phyloP scores from a whole-genome alignment of 2,797 vertebrate species.

The Triplophysa bombifrons region DNA sequence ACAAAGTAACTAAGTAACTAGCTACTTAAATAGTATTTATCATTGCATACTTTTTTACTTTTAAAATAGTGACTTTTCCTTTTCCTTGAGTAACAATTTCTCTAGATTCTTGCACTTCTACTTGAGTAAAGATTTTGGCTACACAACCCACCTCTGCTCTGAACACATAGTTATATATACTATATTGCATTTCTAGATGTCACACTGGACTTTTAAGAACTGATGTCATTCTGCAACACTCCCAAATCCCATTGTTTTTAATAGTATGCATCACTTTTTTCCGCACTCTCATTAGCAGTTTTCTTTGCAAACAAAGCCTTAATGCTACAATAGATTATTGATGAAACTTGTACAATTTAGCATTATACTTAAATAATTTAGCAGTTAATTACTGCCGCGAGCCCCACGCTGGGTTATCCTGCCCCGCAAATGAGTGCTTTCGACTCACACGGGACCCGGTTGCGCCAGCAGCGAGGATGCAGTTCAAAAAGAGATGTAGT shows the following conservation, averaged over 20 bases:
- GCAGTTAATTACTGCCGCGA: slow-evolving; percentile 57
- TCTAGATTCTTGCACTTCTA: no score
- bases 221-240: background rate
- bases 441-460: slow-evolving; percentile 10
- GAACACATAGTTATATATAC: no score
- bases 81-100: no score
- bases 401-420: slow-evolving; percentile 39
- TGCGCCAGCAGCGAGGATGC: slow-evolving; percentile 14
- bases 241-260: slow-evolving; percentile 8
- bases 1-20: no score
- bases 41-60: no score
- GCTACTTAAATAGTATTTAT: no score
- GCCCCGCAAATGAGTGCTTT: slow-evolving; percentile 50
- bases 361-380: slow-evolving; percentile 55
- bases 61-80: no score
- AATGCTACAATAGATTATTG: slow-evolving; percentile 55
- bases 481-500: slow-evolving; percentile 40
- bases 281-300: slow-evolving; percentile 52
- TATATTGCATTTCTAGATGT: no score
- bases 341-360: slow-evolving; percentile 52
- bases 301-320: slow-evolving; percentile 31
- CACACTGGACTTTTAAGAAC: background rate
- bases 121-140: no score
- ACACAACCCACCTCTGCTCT: no score
- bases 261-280: slow-evolving; percentile 5